A percentile compares a stretch with the other conserved stretches of the same genome.
Evolutionary conservation across 2,113 vertebrate genomes (phyloP).

Genomic region (Callionymus lyra): DNA sequence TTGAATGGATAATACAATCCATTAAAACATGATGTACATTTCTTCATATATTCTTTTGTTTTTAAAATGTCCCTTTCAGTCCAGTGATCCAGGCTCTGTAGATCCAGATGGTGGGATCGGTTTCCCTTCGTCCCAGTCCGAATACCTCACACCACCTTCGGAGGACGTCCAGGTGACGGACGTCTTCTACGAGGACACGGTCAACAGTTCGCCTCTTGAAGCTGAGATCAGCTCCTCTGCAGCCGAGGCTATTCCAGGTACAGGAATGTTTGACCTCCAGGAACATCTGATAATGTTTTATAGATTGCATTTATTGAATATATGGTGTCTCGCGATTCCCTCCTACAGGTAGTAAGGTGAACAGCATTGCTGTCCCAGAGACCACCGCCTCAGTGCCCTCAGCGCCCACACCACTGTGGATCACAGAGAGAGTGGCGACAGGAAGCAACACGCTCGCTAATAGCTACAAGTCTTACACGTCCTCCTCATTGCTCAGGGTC

Average conservation of each 20-base stretch:
- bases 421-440: constrained; percentile 13
- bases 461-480: constrained; percentile 48
- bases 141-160: constrained; percentile 23
- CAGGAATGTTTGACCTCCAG: too few relatives aligned
- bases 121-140: constrained; percentile 11
- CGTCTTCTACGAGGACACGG: constrained; percentile 53
- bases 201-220: constrained; percentile 22
- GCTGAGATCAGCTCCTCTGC: constrained; percentile 5
- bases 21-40: too few relatives aligned
- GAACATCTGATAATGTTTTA: too few relatives aligned
- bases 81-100: constrained; percentile 3
- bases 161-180: constrained; percentile 51
- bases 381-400: constrained; percentile 63
- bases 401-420: constrained; percentile 45
- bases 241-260: background rate
- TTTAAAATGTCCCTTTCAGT: constrained; percentile 9
- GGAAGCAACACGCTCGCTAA: constrained; percentile 37
- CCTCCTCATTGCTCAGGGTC: constrained; percentile 60
- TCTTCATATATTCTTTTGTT: too few relatives aligned
- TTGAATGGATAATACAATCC: too few relatives aligned
- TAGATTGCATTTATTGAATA: too few relatives aligned
- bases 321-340: background rate
- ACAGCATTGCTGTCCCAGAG: constrained; percentile 16
- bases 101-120: constrained; percentile 18
- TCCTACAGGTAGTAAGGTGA: background rate